Evolutionary conservation across 2,113 vertebrate genomes (phyloP).

Genomic region (Piaya cayana): DNA sequence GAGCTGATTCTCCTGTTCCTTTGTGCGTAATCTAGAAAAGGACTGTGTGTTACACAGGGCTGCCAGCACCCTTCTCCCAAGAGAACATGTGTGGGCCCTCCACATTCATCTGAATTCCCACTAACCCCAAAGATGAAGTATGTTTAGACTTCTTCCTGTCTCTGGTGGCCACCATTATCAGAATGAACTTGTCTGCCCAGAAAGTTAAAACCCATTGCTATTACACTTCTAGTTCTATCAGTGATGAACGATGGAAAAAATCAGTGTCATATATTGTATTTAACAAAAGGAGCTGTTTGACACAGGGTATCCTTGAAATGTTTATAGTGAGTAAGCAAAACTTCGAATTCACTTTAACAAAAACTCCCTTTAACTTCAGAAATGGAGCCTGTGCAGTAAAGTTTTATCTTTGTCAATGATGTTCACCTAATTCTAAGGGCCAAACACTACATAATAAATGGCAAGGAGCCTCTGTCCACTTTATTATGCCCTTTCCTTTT

Average conservation of each 20-base stretch:
- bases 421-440: neutral
- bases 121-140: conserved; percentile 41
- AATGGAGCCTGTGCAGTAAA: neutral
- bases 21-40: conserved; percentile 14
- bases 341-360: conserved; percentile 33
- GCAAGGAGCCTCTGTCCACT: neutral
- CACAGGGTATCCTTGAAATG: conserved; percentile 41
- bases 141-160: conserved; percentile 56
- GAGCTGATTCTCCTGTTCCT: conserved; percentile 28
- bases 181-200: conserved; percentile 11
- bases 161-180: conserved; percentile 45
- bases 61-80: conserved; percentile 52
- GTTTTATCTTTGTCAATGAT: neutral
- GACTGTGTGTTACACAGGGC: conserved; percentile 4
- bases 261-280: conserved; percentile 23
- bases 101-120: conserved; percentile 13
- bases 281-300: conserved; percentile 36
- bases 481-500: neutral
- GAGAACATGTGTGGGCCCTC: conserved; percentile 55
- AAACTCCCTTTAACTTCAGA: conserved; percentile 24
- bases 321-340: conserved; percentile 44
- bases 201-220: neutral
- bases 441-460: neutral
- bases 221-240: neutral
- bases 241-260: neutral